Evolutionary conservation across 2,797 vertebrate species (phyloP).

Genomic region (Ctenosaura bakeri): DNA sequence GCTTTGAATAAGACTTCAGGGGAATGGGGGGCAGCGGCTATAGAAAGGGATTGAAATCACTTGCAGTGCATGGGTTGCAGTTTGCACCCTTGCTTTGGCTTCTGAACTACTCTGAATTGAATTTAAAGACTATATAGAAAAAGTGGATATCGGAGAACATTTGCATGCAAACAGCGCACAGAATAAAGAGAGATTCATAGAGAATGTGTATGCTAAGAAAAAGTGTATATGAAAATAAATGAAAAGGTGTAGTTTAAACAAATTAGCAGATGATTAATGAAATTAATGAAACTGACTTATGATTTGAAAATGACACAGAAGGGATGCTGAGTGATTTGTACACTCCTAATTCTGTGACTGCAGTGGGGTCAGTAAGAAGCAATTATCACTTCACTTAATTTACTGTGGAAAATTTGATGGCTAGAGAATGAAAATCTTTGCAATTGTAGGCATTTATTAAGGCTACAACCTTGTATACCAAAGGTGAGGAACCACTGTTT

Average conservation of each 20-base stretch:
- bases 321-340: not conserved
- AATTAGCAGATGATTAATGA: not conserved
- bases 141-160: not conserved
- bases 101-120: not conserved
- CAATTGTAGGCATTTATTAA: not conserved
- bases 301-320: not conserved
- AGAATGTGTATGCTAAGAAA: not conserved
- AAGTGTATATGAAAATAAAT: not conserved
- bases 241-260: not conserved
- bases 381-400: not conserved
- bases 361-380: not conserved
- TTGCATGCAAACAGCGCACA: not conserved
- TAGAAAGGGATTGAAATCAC: too few relatives aligned
- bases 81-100: too few relatives aligned
- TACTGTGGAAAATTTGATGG: not conserved
- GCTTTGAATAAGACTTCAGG: too few relatives aligned
- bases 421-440: not conserved
- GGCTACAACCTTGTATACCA: not conserved
- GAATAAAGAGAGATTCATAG: not conserved
- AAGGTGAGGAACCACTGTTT: not conserved
- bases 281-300: not conserved
- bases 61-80: too few relatives aligned
- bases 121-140: not conserved
- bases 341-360: not conserved
- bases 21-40: too few relatives aligned